phyloP scores from a whole-genome alignment of 2,888 invertebrate species.

The Thera britannica region DNA sequence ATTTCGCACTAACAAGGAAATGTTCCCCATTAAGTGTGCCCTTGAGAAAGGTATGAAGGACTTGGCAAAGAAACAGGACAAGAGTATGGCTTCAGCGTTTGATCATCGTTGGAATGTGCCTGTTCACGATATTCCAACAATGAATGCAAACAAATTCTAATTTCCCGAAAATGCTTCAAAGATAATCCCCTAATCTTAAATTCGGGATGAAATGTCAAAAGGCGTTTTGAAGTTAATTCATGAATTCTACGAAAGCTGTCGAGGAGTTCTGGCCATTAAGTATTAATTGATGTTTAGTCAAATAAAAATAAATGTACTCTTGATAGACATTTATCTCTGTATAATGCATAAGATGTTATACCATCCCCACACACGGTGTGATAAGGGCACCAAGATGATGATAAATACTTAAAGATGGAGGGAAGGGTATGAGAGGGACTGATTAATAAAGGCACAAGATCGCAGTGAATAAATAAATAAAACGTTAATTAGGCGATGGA shows the following conservation, averaged over 20 bases:
- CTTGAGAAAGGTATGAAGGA: not conserved
- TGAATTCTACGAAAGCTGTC: not conserved
- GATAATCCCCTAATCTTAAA: not conserved
- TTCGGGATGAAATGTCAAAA: slow-evolving; percentile 14
- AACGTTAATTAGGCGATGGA: too few relatives aligned
- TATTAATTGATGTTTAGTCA: slow-evolving; percentile 1
- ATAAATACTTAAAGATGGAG: too few relatives aligned
- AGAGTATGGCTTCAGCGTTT: not conserved
- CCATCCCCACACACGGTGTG: too few relatives aligned
- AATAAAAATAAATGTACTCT: not conserved
- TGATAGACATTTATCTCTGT: too few relatives aligned
- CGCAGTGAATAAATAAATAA: too few relatives aligned
- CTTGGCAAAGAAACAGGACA: not conserved
- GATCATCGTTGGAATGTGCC: not conserved
- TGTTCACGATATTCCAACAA: not conserved
- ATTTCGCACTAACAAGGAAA: not conserved
- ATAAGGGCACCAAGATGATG: too few relatives aligned
- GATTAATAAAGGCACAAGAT: too few relatives aligned
- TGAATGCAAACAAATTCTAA: not conserved
- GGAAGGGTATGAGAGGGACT: too few relatives aligned
- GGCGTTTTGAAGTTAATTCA: slow-evolving; percentile 52
- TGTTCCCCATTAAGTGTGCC: not conserved
- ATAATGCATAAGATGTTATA: too few relatives aligned
- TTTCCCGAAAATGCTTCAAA: not conserved
- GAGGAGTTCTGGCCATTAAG: not conserved